phyloP scores from a whole-genome alignment of 2,113 vertebrate species.

The Alouatta palliata region DNA sequence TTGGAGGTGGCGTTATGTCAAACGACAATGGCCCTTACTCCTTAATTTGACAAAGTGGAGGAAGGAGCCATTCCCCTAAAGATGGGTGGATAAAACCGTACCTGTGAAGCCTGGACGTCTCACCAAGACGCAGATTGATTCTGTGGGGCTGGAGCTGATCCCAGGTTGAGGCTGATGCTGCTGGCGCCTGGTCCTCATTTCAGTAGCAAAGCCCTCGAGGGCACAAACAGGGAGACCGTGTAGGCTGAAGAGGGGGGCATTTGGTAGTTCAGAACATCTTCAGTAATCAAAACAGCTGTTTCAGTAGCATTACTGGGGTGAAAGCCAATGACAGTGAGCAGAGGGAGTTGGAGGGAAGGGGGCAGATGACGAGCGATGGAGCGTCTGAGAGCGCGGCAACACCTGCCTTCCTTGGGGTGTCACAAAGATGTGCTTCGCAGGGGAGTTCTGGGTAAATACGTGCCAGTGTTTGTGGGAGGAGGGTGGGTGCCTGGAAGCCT shows the following conservation, averaged over 20 bases:
- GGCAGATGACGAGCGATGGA: not conserved
- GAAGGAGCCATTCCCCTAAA: not conserved
- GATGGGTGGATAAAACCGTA: not conserved
- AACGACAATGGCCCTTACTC: not conserved
- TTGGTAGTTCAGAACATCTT: not conserved
- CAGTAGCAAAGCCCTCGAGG: not conserved
- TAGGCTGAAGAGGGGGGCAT: not conserved
- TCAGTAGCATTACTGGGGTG: not conserved
- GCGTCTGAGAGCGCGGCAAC: fast-evolving
- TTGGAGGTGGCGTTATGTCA: fast-evolving
- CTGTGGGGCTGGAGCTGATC: not conserved
- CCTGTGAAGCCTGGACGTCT: not conserved
- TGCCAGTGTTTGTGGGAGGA: fast-evolving
- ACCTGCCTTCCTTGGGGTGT: not conserved
- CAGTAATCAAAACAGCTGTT: slow-evolving; percentile 14
- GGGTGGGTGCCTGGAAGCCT: not conserved
- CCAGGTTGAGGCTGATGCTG: not conserved
- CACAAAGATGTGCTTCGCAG: not conserved
- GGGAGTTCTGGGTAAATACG: not conserved
- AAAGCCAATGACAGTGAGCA: not conserved
- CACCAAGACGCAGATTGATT: not conserved
- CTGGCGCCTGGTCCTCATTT: not conserved
- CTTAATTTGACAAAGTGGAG: not conserved
- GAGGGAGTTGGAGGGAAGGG: not conserved
- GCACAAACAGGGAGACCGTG: not conserved